Conservation (phyloP, 64 coral and sea anemone species). For the Trachythela sp. region DNA sequence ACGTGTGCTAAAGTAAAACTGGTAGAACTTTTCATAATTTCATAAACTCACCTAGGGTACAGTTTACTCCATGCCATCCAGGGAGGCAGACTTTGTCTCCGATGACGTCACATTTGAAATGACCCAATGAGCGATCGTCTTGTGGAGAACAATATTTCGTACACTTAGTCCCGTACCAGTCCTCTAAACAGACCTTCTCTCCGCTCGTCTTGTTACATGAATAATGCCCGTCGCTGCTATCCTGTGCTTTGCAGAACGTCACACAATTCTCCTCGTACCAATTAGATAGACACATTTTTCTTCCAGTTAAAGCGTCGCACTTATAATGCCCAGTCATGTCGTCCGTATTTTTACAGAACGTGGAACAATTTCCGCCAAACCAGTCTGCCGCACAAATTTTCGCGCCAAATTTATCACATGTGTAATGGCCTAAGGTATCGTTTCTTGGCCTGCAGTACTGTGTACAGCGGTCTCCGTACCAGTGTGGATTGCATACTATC, state of each 20-base stretch:
- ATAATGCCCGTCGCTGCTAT: background rate
- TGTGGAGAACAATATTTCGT: slow-evolving; percentile 53
- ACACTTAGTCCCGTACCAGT: slow-evolving; percentile 60
- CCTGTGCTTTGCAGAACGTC: background rate
- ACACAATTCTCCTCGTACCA: background rate
- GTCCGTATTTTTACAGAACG: background rate
- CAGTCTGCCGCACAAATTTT: slow-evolving; percentile 18
- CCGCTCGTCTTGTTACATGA: slow-evolving; percentile 45
- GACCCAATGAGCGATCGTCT: slow-evolving; percentile 42
- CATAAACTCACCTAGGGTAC: slow-evolving; percentile 42
- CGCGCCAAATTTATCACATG: background rate
- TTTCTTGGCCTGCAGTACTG: background rate
- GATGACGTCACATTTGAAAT: slow-evolving; percentile 57
- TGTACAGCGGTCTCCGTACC: slow-evolving; percentile 19
- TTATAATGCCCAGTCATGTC: background rate
- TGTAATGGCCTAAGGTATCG: background rate
- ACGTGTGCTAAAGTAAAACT: too few species aligned
- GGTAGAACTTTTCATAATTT: background rate
- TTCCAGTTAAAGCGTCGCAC: background rate
- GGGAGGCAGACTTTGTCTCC: slow-evolving; percentile 53
- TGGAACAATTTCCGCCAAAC: background rate
- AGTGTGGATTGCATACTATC: background rate
- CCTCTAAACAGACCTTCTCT: slow-evolving; percentile 42
- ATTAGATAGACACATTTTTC: background rate
- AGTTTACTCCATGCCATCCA: slow-evolving; percentile 63